A percentile compares a stretch with the other conserved stretches of the same genome.
phyloP scores from a whole-genome alignment of 2,797 vertebrate genomes.

The Cygnus olor region DNA sequence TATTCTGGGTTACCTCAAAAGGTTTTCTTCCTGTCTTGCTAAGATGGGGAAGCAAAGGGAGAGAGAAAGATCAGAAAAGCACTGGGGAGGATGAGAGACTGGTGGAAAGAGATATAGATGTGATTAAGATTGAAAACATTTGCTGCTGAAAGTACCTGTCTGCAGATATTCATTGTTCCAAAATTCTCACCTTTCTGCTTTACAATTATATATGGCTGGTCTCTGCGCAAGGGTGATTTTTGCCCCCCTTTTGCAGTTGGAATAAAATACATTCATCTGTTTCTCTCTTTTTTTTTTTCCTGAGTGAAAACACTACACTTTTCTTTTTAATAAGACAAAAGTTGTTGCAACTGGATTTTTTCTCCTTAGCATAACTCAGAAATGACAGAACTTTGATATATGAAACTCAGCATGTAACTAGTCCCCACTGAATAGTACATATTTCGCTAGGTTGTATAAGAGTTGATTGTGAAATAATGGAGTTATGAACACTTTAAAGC shows the following conservation, averaged over 20 bases:
- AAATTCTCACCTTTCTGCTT: background rate
- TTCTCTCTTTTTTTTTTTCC: background rate
- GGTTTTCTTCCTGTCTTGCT: background rate
- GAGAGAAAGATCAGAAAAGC: background rate
- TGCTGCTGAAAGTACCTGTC: background rate
- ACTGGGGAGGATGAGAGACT: background rate
- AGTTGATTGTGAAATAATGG: constrained; percentile 40
- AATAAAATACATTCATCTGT: background rate
- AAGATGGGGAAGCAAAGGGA: background rate
- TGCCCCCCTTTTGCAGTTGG: background rate
- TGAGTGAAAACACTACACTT: background rate
- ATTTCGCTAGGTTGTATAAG: background rate
- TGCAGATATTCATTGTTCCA: background rate
- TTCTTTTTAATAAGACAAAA: constrained; percentile 4
- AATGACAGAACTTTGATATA: background rate
- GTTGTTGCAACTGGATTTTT: background rate
- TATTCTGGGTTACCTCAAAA: background rate
- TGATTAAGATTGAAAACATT: background rate
- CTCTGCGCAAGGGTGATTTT: background rate
- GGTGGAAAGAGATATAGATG: background rate
- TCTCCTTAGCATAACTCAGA: background rate
- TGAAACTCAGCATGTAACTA: constrained; percentile 13
- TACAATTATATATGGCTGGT: background rate
- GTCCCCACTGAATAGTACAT: background rate
- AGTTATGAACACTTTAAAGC: constrained; percentile 13